Conservation (phyloP, 2,888 invertebrate species). For the Trisateles emortualis region DNA sequence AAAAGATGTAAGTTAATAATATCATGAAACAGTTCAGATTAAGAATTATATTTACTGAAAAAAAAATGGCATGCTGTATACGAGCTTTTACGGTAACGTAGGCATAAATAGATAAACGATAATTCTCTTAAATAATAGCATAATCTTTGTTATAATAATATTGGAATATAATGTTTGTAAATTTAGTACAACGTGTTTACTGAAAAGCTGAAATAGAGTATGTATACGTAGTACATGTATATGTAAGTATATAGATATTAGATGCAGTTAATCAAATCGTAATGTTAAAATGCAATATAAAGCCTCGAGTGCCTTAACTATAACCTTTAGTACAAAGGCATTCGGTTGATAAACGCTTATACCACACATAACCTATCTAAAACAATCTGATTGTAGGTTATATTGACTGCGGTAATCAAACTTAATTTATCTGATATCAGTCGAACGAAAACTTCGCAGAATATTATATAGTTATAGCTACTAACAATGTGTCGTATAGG, state of each 20-base stretch:
- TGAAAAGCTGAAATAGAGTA: neutral
- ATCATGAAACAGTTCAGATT: no score
- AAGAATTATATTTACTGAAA: no score
- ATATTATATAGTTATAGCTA: slow-evolving; percentile 21
- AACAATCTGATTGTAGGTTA: slow-evolving; percentile 48
- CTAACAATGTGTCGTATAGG: slow-evolving; percentile 16
- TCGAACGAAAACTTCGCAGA: slow-evolving; percentile 43
- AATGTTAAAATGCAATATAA: slow-evolving; percentile 19
- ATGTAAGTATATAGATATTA: slow-evolving; percentile 8
- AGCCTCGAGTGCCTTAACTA: slow-evolving; percentile 22
- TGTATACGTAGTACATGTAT: neutral
- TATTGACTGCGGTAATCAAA: slow-evolving; percentile 59
- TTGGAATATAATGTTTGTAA: neutral
- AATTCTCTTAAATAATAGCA: slow-evolving; percentile 19
- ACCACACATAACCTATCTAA: slow-evolving; percentile 43
- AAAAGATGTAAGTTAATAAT: no score
- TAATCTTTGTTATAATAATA: neutral
- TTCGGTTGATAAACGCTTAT: slow-evolving; percentile 35
- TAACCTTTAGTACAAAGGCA: slow-evolving; percentile 52
- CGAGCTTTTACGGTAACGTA: neutral
- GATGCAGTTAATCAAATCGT: slow-evolving; percentile 23
- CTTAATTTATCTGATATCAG: slow-evolving; percentile 58
- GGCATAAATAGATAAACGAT: slow-evolving; percentile 1
- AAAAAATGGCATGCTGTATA: no score
- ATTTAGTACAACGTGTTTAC: slow-evolving; percentile 4